phyloP scores from a whole-genome alignment of 2,888 invertebrate species.

The Rosalia funebris region DNA sequence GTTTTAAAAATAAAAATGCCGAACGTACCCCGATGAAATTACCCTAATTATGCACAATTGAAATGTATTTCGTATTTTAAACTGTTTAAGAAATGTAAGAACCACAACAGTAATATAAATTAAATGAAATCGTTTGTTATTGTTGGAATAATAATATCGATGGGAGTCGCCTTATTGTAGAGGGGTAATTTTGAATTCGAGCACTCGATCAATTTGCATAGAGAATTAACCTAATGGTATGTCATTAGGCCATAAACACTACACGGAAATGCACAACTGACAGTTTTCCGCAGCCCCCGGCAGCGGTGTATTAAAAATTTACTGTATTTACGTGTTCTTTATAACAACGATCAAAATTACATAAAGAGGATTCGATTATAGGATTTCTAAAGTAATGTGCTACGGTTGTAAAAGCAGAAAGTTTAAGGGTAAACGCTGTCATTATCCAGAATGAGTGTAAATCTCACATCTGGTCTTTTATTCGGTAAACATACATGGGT shows the following conservation, averaged over 20 bases:
- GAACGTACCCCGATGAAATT: slow-evolving; percentile 7
- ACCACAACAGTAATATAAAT: slow-evolving; percentile 24
- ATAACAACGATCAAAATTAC: slow-evolving; percentile 7
- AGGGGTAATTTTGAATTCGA: slow-evolving; percentile 45
- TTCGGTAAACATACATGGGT: no score
- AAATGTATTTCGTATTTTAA: slow-evolving; percentile 16
- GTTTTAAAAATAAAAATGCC: slow-evolving; percentile 11
- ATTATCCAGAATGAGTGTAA: no score
- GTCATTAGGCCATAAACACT: slow-evolving; percentile 50
- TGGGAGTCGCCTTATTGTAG: slow-evolving; percentile 6
- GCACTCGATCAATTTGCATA: slow-evolving; percentile 56
- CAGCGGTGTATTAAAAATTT: slow-evolving; percentile 41
- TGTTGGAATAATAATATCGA: slow-evolving; percentile 1
- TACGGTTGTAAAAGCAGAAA: no score
- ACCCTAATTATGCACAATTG: slow-evolving; percentile 15
- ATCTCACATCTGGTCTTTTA: no score
- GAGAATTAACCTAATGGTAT: slow-evolving; percentile 51
- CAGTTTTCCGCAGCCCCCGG: slow-evolving; percentile 50
- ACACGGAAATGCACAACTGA: slow-evolving; percentile 53
- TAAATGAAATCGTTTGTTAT: slow-evolving; percentile 29
- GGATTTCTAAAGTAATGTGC: slow-evolving; percentile 26
- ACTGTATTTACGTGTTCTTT: slow-evolving; percentile 10
- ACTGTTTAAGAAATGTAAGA: slow-evolving; percentile 17
- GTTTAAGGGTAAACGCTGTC: no score
- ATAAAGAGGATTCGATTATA: slow-evolving; percentile 19